phyloP scores from a whole-genome alignment of 1,140 invertebrate genomes.

The Brachionus koreanus region DNA sequence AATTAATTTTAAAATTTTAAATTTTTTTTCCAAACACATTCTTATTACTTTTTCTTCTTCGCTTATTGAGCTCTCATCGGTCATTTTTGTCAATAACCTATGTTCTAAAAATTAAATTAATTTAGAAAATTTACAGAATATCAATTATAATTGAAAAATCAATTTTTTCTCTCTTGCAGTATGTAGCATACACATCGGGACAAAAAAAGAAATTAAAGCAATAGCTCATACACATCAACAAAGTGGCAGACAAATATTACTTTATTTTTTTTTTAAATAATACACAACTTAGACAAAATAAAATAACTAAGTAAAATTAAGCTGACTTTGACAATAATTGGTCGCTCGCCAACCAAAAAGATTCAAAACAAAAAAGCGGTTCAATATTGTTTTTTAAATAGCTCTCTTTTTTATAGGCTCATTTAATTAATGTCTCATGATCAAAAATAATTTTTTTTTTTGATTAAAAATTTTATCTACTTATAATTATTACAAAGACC shows the following conservation, averaged over 20 bases:
- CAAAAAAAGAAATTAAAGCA: neutral
- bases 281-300: neutral
- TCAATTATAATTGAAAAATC: neutral
- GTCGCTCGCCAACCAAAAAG: neutral
- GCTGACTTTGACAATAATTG: neutral
- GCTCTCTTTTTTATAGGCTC: neutral
- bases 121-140: neutral
- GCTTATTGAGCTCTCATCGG: constrained; percentile 30
- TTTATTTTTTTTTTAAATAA: neutral
- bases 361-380: neutral
- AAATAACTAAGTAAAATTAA: constrained; percentile 6
- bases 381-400: neutral
- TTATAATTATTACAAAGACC: neutral
- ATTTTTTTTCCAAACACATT: neutral
- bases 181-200: neutral
- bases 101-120: neutral
- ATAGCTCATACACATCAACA: neutral
- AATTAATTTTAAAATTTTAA: neutral
- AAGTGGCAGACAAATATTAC: neutral
- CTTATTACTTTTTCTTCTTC: constrained; percentile 42
- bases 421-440: neutral
- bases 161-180: neutral
- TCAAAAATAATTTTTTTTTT: neutral
- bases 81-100: constrained; percentile 33
- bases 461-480: neutral